Base-by-base conservation (phyloP, 2,113 vertebrate genomes). In the Drymodes brunneopygia region DNA sequence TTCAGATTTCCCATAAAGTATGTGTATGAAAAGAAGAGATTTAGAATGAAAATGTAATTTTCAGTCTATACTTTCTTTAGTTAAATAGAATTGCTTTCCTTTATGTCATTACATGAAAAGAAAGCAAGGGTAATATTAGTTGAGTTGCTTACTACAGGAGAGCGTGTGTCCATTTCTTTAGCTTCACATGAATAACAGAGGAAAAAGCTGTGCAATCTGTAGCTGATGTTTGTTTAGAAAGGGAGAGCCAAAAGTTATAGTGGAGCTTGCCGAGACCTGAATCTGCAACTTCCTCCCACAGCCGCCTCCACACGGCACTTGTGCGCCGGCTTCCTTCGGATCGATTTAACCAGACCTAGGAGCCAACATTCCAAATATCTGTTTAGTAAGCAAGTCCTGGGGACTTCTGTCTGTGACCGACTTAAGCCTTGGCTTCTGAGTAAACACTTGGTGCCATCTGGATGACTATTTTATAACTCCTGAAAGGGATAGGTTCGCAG, bases 371-470 rank as follows among this genome's bases (percentile, higher is more conserved):
- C 96, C 97, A 98, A 98, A 94, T 97, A 98, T 96, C 96, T 97
- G 96, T 97, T 96, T 86, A 96, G 96, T 96, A 97, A 97, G 95
- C 95, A 97, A 96, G 92, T 98, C 95, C 82, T 85, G 90, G 81
- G 94, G 95, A 96, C 91, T 93, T 97, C 83, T 97, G 93, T 96
- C 97, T 94, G 72, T 95, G 97, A 96, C 89, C 1, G 88, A 93
- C 96, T 98, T 98, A 98, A 97, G 95, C 90, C 97, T 96, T 75
- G 33, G 85, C 97, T 97, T 96, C 97, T 96, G 93, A 58, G 29
- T 96, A 97, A 98, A 97, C 96, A 97, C 95, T 95, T 96, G 96
- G 94, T 96, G 97, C 97, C 98, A 98, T 97, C 96, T 97, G 98
- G 96, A 92, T 97, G 92, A 97, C 77, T 97, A 97, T 97, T 97